These are phyloP conservation scores for Lingula anatina DNA, from an alignment of 2,888 invertebrate genomes.

Conservation along the genomic window DNA sequence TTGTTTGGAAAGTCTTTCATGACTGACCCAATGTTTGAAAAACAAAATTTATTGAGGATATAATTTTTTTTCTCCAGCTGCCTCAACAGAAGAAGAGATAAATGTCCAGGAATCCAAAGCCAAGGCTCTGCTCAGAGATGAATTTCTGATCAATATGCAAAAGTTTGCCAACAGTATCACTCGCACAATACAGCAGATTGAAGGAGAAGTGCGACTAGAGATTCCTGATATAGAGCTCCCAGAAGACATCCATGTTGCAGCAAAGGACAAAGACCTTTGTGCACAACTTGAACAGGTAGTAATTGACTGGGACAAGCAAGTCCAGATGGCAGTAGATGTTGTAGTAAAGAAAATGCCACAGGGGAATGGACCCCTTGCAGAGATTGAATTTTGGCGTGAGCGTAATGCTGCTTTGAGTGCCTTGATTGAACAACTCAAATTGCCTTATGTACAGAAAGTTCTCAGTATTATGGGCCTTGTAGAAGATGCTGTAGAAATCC, in stretches of 20 bases:
- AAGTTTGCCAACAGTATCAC: conserved; percentile 57
- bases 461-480: conserved; percentile 58
- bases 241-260: conserved; percentile 49
- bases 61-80: no score
- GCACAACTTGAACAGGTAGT: conserved; percentile 57
- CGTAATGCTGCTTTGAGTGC: conserved; percentile 72
- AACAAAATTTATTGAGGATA: no score
- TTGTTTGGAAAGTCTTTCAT: no score
- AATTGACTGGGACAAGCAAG: conserved; percentile 57
- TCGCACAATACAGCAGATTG: conserved; percentile 70
- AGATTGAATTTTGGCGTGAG: conserved; percentile 81
- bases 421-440: conserved; percentile 76
- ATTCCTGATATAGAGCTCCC: conserved; percentile 39
- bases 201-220: conserved; percentile 63
- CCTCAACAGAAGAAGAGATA: no score
- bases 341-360: conserved; percentile 50
- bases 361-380: conserved; percentile 75
- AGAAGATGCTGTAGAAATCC: conserved; percentile 60
- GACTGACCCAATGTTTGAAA: no score
- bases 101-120: conserved; percentile 37
- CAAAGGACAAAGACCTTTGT: conserved; percentile 36
- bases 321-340: conserved; percentile 38
- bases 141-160: conserved; percentile 56
- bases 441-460: conserved; percentile 64
- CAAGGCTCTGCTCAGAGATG: conserved; percentile 53